phyloP scores from a whole-genome alignment of 2,888 invertebrate species.

The Agriopis leucophaearia region DNA sequence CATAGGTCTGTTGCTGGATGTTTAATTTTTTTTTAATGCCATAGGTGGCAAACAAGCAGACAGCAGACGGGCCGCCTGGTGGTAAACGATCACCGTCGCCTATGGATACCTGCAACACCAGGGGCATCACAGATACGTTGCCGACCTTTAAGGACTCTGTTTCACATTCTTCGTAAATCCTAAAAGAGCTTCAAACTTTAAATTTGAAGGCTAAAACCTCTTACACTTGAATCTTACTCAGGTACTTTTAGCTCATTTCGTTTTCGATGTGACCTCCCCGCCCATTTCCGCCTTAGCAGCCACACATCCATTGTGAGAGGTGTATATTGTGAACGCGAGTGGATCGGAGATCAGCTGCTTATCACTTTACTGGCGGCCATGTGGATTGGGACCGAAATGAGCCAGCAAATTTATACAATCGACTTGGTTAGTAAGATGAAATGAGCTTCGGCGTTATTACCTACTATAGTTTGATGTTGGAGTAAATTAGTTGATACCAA shows the following conservation, averaged over 20 bases:
- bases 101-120: too few relatives aligned
- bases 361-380: conserved; percentile 27
- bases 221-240: too few relatives aligned
- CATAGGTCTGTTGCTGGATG: too few relatives aligned
- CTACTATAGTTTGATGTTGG: not conserved
- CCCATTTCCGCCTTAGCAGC: conserved; percentile 5
- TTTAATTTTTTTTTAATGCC: too few relatives aligned
- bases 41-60: too few relatives aligned
- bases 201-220: too few relatives aligned
- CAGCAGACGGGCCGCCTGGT: too few relatives aligned
- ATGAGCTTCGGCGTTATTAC: not conserved
- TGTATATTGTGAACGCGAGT: conserved; percentile 19
- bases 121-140: too few relatives aligned
- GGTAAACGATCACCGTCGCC: too few relatives aligned
- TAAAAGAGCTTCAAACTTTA: too few relatives aligned
- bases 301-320: conserved; percentile 11
- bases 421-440: conserved; percentile 6
- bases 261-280: not conserved
- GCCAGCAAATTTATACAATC: conserved; percentile 12
- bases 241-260: not conserved
- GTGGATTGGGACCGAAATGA: conserved; percentile 13
- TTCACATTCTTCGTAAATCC: too few relatives aligned
- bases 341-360: conserved; percentile 24
- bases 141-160: too few relatives aligned
- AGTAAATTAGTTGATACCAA: not conserved